phyloP scores from a whole-genome alignment of 1,140 invertebrate genomes.

The Macrocentrus cingulum region DNA sequence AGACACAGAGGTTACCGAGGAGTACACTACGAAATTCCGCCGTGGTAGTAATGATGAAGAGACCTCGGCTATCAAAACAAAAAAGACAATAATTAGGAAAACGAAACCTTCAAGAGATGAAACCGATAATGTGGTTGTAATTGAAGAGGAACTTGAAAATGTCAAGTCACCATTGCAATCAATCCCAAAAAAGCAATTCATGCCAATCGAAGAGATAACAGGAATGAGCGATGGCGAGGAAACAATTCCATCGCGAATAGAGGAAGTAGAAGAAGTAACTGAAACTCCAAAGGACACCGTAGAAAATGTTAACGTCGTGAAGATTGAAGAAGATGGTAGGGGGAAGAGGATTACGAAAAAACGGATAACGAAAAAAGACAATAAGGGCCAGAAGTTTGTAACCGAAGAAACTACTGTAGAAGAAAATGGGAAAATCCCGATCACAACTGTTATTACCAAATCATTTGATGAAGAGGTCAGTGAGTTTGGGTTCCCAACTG shows the following conservation, averaged over 20 bases:
- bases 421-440: slow-evolving; percentile 36
- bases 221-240: slow-evolving; percentile 36
- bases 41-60: slow-evolving; percentile 54
- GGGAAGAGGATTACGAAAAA: slow-evolving; percentile 32
- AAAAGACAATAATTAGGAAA: slow-evolving; percentile 50
- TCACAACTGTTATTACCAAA: slow-evolving; percentile 24
- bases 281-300: slow-evolving; percentile 4
- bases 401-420: slow-evolving; percentile 28
- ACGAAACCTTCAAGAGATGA: slow-evolving; percentile 31
- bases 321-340: slow-evolving; percentile 24
- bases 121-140: slow-evolving; percentile 45
- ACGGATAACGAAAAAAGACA: slow-evolving; percentile 37
- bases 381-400: slow-evolving; percentile 1
- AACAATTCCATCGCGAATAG: slow-evolving; percentile 35
- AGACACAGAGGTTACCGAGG: slow-evolving; percentile 53
- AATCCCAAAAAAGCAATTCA: slow-evolving; percentile 53
- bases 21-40: slow-evolving; percentile 54
- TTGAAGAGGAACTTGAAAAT: slow-evolving; percentile 55
- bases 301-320: slow-evolving; percentile 24
- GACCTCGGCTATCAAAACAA: slow-evolving; percentile 49
- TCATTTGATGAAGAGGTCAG: slow-evolving; percentile 34
- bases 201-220: slow-evolving; percentile 50
- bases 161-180: slow-evolving; percentile 38
- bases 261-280: slow-evolving; percentile 33
- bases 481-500: slow-evolving; percentile 39